Evolutionary conservation across 2,888 invertebrate species (phyloP).

Genomic region (Polydrusus pterygomalis): DNA sequence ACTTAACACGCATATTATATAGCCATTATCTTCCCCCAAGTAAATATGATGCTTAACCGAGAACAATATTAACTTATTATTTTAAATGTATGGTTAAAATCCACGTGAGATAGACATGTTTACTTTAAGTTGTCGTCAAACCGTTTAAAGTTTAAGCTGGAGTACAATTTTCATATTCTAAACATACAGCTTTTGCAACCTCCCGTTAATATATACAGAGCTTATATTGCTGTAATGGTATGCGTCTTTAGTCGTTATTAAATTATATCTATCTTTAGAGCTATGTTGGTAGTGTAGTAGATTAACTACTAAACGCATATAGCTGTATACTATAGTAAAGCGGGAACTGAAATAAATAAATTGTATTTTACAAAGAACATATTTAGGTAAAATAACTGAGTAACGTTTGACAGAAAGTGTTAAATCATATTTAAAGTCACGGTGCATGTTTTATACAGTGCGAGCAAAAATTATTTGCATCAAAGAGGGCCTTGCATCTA

Average conservation of each 20-base stretch:
- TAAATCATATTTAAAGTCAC: too few species aligned
- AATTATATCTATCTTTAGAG: not conserved
- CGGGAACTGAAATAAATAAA: too few species aligned
- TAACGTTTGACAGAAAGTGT: too few species aligned
- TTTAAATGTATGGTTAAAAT: constrained; percentile 11
- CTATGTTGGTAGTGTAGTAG: not conserved
- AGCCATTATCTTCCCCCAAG: not conserved
- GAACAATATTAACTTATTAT: constrained; percentile 20
- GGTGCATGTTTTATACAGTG: too few species aligned
- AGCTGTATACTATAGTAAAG: too few species aligned
- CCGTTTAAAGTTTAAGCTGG: constrained; percentile 21
- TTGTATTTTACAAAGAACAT: too few species aligned
- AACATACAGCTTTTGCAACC: constrained; percentile 27
- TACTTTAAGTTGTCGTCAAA: constrained; percentile 20
- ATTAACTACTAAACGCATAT: not conserved
- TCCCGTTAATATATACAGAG: constrained; percentile 8
- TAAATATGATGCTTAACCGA: not conserved
- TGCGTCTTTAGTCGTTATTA: constrained; percentile 14
- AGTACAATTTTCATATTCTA: constrained; percentile 28
- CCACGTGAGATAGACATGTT: constrained; percentile 22
- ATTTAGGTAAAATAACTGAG: too few species aligned
- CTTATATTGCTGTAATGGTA: not conserved
- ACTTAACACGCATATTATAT: not conserved
- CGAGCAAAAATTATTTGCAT: too few species aligned
- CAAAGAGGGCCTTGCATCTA: too few species aligned